Base-by-base conservation (phyloP, 2,797 vertebrate species). In the Peromyscus attwateri region DNA sequence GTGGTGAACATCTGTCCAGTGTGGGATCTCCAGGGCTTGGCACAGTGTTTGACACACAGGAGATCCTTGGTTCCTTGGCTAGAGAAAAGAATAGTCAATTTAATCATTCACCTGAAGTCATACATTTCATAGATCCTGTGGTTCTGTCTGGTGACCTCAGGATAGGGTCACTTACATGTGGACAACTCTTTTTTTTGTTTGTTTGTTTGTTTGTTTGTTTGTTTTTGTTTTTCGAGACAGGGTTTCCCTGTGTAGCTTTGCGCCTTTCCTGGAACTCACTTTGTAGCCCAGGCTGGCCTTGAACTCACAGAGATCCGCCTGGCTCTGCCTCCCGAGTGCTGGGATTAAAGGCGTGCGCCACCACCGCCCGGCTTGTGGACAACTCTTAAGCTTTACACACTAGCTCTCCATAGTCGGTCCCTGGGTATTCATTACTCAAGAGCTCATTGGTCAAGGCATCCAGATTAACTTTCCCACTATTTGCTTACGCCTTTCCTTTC, bases 401-500 rank as follows among this genome's bases (percentile, higher is more conserved):
- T 43, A 16, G 25, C 79, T 46, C 71, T 70, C 70, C 6, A 2
- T 0, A 12, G 23, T 95, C 66, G 92, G 49, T 79, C 17, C 25
- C 25, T 60, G 77, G 75, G 37, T 11, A 21, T 3, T 17, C 75
- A 9, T n/a, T 60, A 43, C 90, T 89, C 49, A 80, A 34, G 12
- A 84, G 37, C 19, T 80, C 60, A 73, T 1, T 60, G 46, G 75
- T 83, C 60, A 52, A 88, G 40, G 34, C 21, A 79, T 64, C 25
- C 60, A 40, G 68, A 57, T 79, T 37, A 52, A 73, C 31, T 87
- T 96, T 93, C 6, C 77, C 31, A 17, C 46, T 89, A 49, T 66
- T 93, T 31, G 52, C 83, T 70, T 92, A 11, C 89, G 60, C 73
- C 21, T 55, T 79, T 70, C 43, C 95, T 81, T 73, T 77, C 75